Evolutionary conservation across 92 coral and sea anemone species (phyloP), one percentile per base, ranked within the genome.

Genomic region (Scolanthus callimorphus): DNA sequence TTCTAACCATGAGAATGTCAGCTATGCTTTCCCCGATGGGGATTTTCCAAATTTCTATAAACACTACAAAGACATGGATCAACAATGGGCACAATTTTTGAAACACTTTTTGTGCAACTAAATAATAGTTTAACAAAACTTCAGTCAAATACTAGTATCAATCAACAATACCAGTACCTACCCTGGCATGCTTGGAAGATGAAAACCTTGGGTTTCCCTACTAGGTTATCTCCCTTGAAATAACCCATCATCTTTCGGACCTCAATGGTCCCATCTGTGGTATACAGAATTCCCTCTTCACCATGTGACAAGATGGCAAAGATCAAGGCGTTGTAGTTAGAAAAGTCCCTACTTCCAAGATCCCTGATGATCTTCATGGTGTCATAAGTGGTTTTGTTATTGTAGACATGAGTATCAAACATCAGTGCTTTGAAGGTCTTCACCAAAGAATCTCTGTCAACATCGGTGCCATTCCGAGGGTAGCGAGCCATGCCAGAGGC

Each of bases 161-260:
- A n/a, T n/a, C n/a, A n/a, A n/a, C n/a, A n/a, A n/a, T n/a, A n/a
- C n/a, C n/a, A 34, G 22, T 9, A 46, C 68, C 59, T 57, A 87
- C 96, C 96, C 53, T 87, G 96, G 39, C 96, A 87, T 0, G 96
- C 96, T 62, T 87, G 96, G 70, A 87, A 87, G 39, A 87, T 81
- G 63, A 87, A 87, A 15, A 87, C 23, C 65, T 87, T 87, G 25
- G 96, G 96, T 58, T 87, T 87, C 31, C 96, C 96, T 48, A 60
- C 86, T 49, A 87, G 67, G 25, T 69, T 51, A 21, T 78, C 50
- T 41, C 84, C 85, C 29, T 80, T 71, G 15, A 87, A 87, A 57
- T 61, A 62, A 21, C 66, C 55, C 53, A 83, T 83, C 49, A 87
- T 80, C 4, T 76, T 83, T 25, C 57, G 72, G 49, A 64, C 69